Base-by-base conservation (phyloP, 2,888 invertebrate species). In the Drosophila nr. perissopoda region DNA sequence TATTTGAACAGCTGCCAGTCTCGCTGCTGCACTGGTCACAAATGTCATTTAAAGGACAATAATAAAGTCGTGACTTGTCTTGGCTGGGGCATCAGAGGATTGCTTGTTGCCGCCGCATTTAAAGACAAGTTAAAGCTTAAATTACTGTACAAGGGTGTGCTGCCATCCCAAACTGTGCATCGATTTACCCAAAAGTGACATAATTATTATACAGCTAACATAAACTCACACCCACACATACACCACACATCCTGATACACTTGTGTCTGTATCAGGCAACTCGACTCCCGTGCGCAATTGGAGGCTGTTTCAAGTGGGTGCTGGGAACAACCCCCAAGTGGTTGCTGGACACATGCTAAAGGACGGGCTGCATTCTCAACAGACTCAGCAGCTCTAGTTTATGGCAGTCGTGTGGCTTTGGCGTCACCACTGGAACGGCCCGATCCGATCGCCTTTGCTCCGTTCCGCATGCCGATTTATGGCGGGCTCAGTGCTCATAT, bases 11-110 rank as follows among this genome's bases (percentile, higher is more conserved):
- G 69, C 58, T 73, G 67, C 27, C 42, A 38, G 33, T n/a, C 38
- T 36, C 5, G 29, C 33, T 49, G 69, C 59, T 81, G 88, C 86
- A 88, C 76, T 78, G 63, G 62, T 69, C 76, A 79, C 77, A 88
- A 89, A 87, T 89, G 87, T 87, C 87, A 87, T 87, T 89, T 87
- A 88, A 76, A 87, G 87, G 87, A 88, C 87, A 89, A 76, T 87
- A 83, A 89, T 75, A 36, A n/a, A 57, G 83, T 74, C 81, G 76
- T 31, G 63, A 52, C 77, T 74, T 56, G 46, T 49, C 70, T 48
- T 53, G 52, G 60, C 60, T 66, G 40, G 18, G 29, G 21, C 27
- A 18, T 34, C 53, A 25, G 18, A 49, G 51, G 62, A 61, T 54
- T 56, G 64, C 65, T 51, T 57, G 38, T 49, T 72, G 54, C 59